phyloP scores from a whole-genome alignment of 53 echinoderm and acorn worm genomes.

The Glandiceps talaboti region DNA sequence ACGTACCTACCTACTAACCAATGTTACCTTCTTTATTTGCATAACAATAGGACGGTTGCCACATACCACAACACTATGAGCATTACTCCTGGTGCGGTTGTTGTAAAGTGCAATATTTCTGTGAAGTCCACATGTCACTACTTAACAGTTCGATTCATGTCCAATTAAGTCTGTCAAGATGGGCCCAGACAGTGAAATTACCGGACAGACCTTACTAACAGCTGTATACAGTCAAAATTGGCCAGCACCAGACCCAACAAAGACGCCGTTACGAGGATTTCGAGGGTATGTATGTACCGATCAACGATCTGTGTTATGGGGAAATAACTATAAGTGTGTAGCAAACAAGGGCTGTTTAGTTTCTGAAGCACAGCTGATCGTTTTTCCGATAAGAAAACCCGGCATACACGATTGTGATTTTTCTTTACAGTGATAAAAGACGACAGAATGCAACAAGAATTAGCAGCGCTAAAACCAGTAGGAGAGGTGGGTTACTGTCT shows the following conservation, averaged over 20 bases:
- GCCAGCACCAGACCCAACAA: constrained; percentile 35
- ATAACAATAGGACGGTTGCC: background rate
- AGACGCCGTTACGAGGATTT: constrained; percentile 17
- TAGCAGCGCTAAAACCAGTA: background rate
- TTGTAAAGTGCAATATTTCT: background rate
- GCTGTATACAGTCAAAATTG: constrained; percentile 49
- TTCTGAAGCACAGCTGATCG: background rate
- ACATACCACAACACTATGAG: background rate
- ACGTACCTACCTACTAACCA: too few relatives aligned
- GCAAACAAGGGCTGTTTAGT: too few relatives aligned
- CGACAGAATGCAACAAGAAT: background rate
- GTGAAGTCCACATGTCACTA: background rate
- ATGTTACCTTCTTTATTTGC: background rate
- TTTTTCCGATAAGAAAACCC: background rate
- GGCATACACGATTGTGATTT: too few relatives aligned
- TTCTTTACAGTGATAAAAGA: background rate
- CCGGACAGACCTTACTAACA: constrained; percentile 9
- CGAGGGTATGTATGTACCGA: constrained; percentile 34
- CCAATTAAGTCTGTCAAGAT: background rate
- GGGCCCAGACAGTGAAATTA: background rate
- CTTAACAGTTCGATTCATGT: background rate
- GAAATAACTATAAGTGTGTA: too few relatives aligned
- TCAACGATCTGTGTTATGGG: too few relatives aligned
- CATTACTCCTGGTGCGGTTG: background rate
- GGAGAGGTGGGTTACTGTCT: background rate